phyloP scores from a whole-genome alignment of 2,797 vertebrate genomes.

The Poeciliopsis presidionis region DNA sequence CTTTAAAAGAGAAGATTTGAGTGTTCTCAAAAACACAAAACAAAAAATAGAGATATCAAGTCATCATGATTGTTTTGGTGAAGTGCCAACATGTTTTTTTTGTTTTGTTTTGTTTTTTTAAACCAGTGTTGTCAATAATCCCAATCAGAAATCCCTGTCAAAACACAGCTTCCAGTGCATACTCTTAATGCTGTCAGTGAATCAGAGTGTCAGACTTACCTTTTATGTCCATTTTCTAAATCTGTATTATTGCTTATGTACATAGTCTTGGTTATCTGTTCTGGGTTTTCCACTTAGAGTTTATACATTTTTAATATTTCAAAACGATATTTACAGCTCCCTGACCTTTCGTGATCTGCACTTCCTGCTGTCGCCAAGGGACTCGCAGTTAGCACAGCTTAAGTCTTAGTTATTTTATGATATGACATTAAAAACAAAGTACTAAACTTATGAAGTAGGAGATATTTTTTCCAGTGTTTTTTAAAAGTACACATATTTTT shows the following conservation, averaged over 20 bases:
- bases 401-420: neutral
- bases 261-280: neutral
- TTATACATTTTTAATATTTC: neutral
- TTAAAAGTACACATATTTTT: neutral
- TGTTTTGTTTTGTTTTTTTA: neutral
- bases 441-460: neutral
- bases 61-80: neutral
- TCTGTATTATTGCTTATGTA: neutral
- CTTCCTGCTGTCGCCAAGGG: neutral
- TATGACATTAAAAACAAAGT: neutral
- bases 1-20: slow-evolving; percentile 6
- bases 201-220: neutral
- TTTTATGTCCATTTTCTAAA: neutral
- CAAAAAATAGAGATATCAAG: neutral
- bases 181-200: neutral
- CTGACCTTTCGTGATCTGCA: neutral
- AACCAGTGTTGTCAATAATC: neutral
- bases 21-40: neutral
- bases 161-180: neutral
- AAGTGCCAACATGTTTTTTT: neutral
- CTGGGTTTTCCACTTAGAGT: neutral
- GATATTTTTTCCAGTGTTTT: neutral
- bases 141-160: neutral
- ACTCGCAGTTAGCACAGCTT: neutral
- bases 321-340: neutral